Evolutionary conservation across 2,113 vertebrate species (phyloP).

Genomic region (Cacatua alba): DNA sequence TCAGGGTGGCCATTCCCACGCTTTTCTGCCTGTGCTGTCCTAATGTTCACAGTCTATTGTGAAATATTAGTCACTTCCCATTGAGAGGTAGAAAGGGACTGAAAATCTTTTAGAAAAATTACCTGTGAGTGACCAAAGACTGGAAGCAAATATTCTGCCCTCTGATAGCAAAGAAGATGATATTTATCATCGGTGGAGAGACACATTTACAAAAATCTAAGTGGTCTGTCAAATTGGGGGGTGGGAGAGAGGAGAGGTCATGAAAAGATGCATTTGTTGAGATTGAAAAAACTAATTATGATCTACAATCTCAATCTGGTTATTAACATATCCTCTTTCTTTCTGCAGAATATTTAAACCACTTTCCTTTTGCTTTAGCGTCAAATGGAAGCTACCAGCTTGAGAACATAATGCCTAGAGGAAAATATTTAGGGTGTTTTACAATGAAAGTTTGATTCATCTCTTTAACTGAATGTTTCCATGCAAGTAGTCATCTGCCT

Average conservation of each 20-base stretch:
- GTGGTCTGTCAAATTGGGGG: background rate
- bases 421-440: background rate
- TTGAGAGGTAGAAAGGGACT: background rate
- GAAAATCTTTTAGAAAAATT: background rate
- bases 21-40: background rate
- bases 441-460: background rate
- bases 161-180: background rate
- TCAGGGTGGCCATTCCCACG: background rate
- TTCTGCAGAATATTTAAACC: background rate
- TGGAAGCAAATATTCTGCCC: background rate
- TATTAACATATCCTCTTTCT: background rate
- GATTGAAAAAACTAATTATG: background rate
- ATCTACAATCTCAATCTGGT: background rate
- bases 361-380: conserved; percentile 7
- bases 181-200: background rate
- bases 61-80: background rate
- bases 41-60: fast-evolving
- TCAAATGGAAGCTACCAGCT: background rate
- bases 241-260: background rate
- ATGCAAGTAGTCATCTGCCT: background rate
- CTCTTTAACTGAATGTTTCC: background rate
- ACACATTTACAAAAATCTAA: background rate
- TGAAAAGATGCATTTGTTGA: background rate
- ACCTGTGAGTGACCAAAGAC: background rate
- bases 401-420: background rate